Evolutionary conservation across 64 coral and sea anemone genomes (phyloP), one percentile per base, ranked within the genome.

Genomic region (Montipora efflorescens): DNA sequence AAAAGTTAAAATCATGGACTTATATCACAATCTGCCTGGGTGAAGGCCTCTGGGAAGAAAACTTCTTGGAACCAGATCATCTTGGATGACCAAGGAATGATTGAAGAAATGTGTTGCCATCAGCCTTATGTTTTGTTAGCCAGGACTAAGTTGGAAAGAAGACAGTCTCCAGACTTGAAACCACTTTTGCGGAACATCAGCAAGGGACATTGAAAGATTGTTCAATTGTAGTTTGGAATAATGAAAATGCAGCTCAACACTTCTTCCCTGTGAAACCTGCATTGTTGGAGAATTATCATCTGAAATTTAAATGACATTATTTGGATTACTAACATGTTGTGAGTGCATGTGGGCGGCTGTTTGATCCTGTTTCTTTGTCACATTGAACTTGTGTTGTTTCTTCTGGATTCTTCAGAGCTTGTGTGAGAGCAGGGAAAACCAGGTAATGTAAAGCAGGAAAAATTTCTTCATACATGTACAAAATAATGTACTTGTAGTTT

Each of bases 101-200:
- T 71, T 51, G 66, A n/a, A 86, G 45, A 48, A 86, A 71, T 86
- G 46, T 69, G 62, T 86, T 86, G 62, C 82, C 64, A 86, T 86
- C 82, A 71, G 62, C 81, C 36, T 71, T 86, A 50, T 86, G 66
- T 86, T 86, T 86, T 86, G 66, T 86, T 86, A 86, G 82, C 66
- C 82, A 86, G 82, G 82, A 45, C 13, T 36, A 36, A 36, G 36
- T 8, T 86, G 6, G 23, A 36, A 23, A 86, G 76, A 86, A 72
- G 82, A 84, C 81, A 57, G 6, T 11, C 6, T 68, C 67, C 14
- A 16, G 58, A 66, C 19, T 72, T 5, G 59, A 8, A 46, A 86
- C 49, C 25, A 36, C 36, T 36, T 36, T 36, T 20, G 18, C 82
- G 22, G 82, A 71, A 70, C 18, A 86, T 20, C 62, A 13, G 4